phyloP scores from a whole-genome alignment of 2,888 invertebrate genomes.

The Tetropium fuscum region DNA sequence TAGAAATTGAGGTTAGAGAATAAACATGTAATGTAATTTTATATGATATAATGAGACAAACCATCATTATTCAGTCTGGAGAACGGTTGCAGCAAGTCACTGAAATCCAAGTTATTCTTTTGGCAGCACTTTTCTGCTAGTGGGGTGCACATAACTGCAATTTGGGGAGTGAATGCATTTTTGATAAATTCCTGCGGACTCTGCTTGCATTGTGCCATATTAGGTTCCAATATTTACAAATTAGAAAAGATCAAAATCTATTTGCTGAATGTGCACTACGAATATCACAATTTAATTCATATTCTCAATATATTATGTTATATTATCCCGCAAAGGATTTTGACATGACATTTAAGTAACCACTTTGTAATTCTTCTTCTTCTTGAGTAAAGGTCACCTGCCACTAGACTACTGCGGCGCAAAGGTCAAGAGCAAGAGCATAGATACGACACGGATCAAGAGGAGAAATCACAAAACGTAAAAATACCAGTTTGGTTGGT shows the following conservation, averaged over 20 bases:
- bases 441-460: too few relatives aligned
- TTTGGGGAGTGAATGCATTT: slow-evolving; percentile 89
- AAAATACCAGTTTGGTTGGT: too few relatives aligned
- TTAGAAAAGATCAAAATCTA: background rate
- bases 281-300: slow-evolving; percentile 17
- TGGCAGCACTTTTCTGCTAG: slow-evolving; percentile 87
- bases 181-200: slow-evolving; percentile 89
- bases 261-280: slow-evolving; percentile 25
- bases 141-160: slow-evolving; percentile 87
- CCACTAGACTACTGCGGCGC: too few relatives aligned
- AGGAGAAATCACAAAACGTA: too few relatives aligned
- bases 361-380: too few relatives aligned
- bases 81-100: slow-evolving; percentile 92
- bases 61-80: slow-evolving; percentile 81
- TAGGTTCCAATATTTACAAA: slow-evolving; percentile 30
- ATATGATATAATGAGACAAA: slow-evolving; percentile 60
- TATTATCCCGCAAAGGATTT: background rate
- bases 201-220: slow-evolving; percentile 73
- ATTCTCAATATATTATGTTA: background rate
- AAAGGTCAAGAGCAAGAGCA: too few relatives aligned
- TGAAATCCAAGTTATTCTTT: slow-evolving; percentile 92
- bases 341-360: background rate
- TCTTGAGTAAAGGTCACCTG: too few relatives aligned
- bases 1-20: slow-evolving; percentile 18
- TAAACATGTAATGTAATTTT: background rate